Base-by-base conservation (phyloP, 2,797 vertebrate genomes). In the Epinephelus malabaricus region DNA sequence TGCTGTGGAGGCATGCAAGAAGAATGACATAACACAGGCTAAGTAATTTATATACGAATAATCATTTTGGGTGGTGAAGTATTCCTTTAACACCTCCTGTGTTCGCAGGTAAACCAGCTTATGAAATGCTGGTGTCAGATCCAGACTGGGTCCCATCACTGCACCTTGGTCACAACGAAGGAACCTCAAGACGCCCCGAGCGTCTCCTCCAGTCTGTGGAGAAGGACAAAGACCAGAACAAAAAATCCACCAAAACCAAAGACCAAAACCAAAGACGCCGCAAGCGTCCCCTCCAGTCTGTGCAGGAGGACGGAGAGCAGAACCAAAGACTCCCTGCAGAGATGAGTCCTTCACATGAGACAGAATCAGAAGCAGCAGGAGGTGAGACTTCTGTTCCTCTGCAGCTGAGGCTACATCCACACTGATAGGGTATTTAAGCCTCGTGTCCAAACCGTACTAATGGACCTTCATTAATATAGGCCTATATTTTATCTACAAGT, bases 91-190 rank as follows among this genome's bases (percentile, higher is more conserved):
- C 30, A 4, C 5, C 1, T 7, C 10, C 6, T 78, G 5, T 43
- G 19, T 70, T 21, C 18, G n/a, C 53, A 86, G 75, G 78, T 55
- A 81, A 73, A 73, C 80, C 77, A 12, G 63, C 67, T 0, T 61
- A 34, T 23, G 81, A 86, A 30, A 49, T 49, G 64, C 23, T 79
- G 64, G 55, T 71, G 40, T 59, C 46, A 0, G 78, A 83, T 71
- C 80, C 72, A 27, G 83, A 86, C 78, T 77, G 86, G 81, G 55
- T 38, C 1, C 86, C 83, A 0, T 76, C 86, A 0, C 76, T 86
- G 2, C 49, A 55, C 11, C 2, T 83, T 34, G 69, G 68, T 34
- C 56, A 67, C 6, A 1, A n/a, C 1, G 51, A 72, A 13, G 43
- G 8, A 50, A 27, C 0, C n/a, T 0, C 1, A 25, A 2, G 30